Conservation (phyloP, 35 echinoderm and acorn worm genomes). For the Antedon bifida region DNA sequence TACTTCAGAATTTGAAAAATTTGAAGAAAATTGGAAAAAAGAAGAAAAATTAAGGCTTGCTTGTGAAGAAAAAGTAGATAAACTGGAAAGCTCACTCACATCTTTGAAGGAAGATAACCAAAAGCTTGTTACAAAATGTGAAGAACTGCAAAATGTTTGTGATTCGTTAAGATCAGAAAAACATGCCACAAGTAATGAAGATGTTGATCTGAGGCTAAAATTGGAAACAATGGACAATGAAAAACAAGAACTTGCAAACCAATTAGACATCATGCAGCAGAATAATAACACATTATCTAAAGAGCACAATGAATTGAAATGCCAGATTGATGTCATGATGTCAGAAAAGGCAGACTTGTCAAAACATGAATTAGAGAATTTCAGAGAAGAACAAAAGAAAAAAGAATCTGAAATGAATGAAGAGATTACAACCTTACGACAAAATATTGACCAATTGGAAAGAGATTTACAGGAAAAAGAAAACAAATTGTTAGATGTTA, state of each 20-base stretch:
- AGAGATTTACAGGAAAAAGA: background rate
- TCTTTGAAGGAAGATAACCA: background rate
- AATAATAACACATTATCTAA: background rate
- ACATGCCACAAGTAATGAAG: background rate
- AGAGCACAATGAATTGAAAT: constrained; percentile 17
- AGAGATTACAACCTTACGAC: constrained; percentile 1
- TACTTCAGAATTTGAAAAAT: background rate
- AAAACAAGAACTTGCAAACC: background rate
- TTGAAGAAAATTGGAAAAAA: background rate
- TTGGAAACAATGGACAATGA: background rate
- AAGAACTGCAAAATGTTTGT: background rate
- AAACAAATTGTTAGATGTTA: background rate
- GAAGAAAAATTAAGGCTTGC: background rate
- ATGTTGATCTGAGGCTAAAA: background rate
- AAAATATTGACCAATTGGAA: constrained; percentile 8
- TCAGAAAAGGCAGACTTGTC: constrained; percentile 17
- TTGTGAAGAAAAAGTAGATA: background rate
- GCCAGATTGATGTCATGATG: constrained; percentile 11
- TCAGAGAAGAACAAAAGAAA: background rate
- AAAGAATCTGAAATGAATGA: constrained; percentile 9
- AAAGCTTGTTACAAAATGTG: background rate
- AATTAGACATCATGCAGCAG: constrained; percentile 1
- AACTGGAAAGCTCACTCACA: background rate
- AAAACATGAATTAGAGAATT: background rate
- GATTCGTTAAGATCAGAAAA: background rate